Conservation (phyloP, 2,113 vertebrate genomes). For the Stigmatopora argus region DNA sequence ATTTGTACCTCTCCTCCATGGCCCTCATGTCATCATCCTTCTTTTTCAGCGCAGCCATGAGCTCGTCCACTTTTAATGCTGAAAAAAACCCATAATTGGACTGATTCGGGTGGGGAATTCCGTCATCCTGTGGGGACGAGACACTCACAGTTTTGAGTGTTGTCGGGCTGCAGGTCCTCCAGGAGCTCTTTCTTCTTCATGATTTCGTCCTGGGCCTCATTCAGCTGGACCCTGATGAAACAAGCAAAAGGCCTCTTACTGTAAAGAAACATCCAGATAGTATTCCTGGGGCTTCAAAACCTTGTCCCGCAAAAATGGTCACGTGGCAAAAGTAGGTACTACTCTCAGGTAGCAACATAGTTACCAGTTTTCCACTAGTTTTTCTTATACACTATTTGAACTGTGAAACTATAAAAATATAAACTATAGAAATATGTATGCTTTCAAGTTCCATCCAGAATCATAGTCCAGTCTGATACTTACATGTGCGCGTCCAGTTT, state of each 20-base stretch:
- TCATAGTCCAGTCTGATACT: constrained; percentile 58
- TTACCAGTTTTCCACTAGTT: too few species aligned
- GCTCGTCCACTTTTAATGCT: constrained; percentile 86
- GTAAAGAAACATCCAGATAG: not conserved
- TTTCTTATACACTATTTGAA: too few species aligned
- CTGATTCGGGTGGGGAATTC: not conserved
- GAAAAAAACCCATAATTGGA: not conserved
- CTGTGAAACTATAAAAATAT: too few species aligned
- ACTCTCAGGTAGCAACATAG: too few species aligned
- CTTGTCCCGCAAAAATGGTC: not conserved
- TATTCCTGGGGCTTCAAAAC: not conserved
- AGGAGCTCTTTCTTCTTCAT: constrained; percentile 95
- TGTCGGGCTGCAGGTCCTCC: constrained; percentile 89
- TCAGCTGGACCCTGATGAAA: constrained; percentile 83
- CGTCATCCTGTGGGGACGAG: not conserved
- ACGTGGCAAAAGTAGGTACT: too few species aligned
- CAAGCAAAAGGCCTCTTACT: not conserved
- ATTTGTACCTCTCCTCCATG: constrained; percentile 97
- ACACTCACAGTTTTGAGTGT: constrained; percentile 72
- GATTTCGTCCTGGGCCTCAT: constrained; percentile 91
- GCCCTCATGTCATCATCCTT: constrained; percentile 98
- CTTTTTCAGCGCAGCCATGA: constrained; percentile 89
- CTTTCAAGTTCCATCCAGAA: not conserved
- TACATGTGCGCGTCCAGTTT: constrained; percentile 95
- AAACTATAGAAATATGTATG: too few species aligned